Percentiles rank a stretch among this genome's conserved stretches.
Evolutionary conservation across 2,888 invertebrate genomes (phyloP).

Genomic region (Bruchidius siliquastri): DNA sequence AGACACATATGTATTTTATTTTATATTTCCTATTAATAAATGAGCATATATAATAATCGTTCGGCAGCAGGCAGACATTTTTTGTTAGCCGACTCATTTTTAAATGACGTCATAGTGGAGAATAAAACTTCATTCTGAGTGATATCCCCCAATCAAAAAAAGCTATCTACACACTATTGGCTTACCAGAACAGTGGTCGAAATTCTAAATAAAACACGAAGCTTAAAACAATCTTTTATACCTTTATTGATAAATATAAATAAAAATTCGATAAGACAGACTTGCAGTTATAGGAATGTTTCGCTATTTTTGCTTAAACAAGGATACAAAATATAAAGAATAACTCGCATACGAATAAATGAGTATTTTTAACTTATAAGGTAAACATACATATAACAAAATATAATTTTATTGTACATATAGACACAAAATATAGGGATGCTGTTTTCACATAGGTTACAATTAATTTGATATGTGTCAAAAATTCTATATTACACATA

Average conservation of each 20-base stretch:
- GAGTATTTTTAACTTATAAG: neutral
- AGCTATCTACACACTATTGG: too few relatives aligned
- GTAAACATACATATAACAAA: neutral
- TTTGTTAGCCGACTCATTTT: too few relatives aligned
- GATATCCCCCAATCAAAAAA: too few relatives aligned
- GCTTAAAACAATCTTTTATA: neutral
- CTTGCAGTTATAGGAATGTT: neutral
- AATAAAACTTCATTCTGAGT: too few relatives aligned
- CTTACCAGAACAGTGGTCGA: too few relatives aligned
- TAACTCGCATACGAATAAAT: neutral
- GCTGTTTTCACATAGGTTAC: neutral
- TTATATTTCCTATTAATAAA: too few relatives aligned
- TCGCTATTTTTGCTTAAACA: neutral
- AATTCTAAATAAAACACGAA: neutral
- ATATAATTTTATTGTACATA: neutral
- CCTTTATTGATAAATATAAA: neutral
- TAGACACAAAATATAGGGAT: neutral
- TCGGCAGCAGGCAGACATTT: too few relatives aligned
- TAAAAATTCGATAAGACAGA: neutral
- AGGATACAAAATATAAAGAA: neutral
- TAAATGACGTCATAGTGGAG: too few relatives aligned
- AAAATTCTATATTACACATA: neutral
- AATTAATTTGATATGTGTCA: neutral
- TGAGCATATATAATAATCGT: too few relatives aligned
- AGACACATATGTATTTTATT: too few relatives aligned